Conservation (phyloP, 1,140 invertebrate species). For the Rhagoletis zephyria region DNA sequence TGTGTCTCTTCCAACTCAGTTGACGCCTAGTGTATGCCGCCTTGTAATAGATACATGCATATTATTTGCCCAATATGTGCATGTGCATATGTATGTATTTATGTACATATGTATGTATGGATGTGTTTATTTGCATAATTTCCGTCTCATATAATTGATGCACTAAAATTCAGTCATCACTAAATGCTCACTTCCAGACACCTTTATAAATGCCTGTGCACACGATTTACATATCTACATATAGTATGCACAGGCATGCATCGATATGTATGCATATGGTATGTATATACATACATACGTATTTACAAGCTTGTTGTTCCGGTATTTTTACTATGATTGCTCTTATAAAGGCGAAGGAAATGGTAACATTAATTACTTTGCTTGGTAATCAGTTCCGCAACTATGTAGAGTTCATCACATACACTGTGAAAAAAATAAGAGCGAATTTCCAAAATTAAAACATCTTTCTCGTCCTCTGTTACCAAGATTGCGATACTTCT, state of each 20-base stretch:
- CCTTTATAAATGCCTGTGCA: constrained; percentile 13
- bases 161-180: constrained; percentile 48
- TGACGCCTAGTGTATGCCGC: neutral
- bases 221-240: neutral
- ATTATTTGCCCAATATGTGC: neutral
- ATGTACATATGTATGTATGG: neutral
- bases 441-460: too few relatives aligned
- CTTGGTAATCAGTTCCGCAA: constrained; percentile 31
- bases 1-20: constrained; percentile 27
- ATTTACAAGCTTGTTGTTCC: neutral
- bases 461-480: too few relatives aligned
- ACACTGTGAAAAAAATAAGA: constrained; percentile 7
- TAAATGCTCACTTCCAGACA: constrained; percentile 47
- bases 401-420: neutral
- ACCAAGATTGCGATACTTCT: too few relatives aligned
- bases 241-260: neutral
- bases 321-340: constrained; percentile 34
- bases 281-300: too few relatives aligned
- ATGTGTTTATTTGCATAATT: constrained; percentile 30
- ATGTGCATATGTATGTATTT: neutral
- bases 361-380: constrained; percentile 31
- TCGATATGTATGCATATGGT: too few relatives aligned
- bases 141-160: constrained; percentile 29
- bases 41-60: neutral
- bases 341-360: constrained; percentile 44